These are phyloP conservation scores for Castor canadensis DNA, from an alignment of 2,113 vertebrate species.

Conservation along the genomic window DNA sequence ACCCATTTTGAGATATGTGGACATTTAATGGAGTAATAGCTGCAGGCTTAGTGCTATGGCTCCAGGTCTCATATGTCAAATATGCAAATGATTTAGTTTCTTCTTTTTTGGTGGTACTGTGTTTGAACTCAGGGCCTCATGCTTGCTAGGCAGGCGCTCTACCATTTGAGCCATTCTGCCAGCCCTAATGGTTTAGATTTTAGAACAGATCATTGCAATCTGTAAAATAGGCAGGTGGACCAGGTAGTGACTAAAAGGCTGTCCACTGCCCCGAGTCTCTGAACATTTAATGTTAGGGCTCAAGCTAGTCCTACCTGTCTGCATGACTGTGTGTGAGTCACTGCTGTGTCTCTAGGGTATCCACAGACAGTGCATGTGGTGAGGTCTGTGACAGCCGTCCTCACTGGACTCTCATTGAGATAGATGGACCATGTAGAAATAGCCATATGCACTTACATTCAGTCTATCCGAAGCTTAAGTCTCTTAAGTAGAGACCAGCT, in stretches of 20 bases:
- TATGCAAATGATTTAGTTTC: neutral
- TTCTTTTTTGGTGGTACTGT: too few species aligned
- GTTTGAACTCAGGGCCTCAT: too few species aligned
- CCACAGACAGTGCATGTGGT: neutral
- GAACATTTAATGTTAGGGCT: neutral
- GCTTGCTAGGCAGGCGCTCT: too few species aligned
- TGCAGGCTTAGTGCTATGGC: neutral
- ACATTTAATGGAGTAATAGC: neutral
- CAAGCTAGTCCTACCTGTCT: neutral
- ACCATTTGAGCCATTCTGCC: too few species aligned
- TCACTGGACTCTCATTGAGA: fast-evolving
- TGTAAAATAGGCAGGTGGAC: neutral
- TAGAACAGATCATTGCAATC: neutral
- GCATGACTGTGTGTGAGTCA: neutral
- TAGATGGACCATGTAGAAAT: neutral
- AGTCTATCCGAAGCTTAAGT: neutral
- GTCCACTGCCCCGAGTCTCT: too few species aligned
- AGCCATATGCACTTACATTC: neutral
- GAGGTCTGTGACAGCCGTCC: neutral
- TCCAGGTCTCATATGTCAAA: neutral
- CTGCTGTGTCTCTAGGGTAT: neutral
- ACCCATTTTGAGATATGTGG: neutral
- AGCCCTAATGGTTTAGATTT: too few species aligned
- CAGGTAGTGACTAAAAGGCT: neutral
- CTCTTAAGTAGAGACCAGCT: neutral